Percentiles rank a stretch among this genome's conserved stretches.
Conservation (phyloP, 2,797 vertebrate species). For the Coluber constrictor region DNA sequence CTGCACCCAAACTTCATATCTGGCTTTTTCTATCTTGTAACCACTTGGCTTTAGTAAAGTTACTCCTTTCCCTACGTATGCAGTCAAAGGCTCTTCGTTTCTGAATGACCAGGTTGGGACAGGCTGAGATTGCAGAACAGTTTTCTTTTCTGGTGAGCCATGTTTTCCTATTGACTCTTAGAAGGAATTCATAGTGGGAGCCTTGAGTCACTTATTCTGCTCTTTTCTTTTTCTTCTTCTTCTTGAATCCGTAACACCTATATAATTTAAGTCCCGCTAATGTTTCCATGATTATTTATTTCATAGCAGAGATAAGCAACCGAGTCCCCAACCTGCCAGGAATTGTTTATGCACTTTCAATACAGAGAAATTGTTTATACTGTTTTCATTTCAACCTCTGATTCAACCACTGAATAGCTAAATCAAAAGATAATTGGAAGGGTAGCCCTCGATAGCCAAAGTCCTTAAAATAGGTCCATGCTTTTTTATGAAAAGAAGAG, state of each 20-base stretch:
- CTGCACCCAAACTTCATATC: neutral
- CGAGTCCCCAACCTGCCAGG: neutral
- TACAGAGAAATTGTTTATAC: neutral
- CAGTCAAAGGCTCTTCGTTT: neutral
- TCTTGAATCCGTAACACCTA: neutral
- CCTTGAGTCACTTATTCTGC: neutral
- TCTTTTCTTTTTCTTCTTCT: neutral
- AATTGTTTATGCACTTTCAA: conserved; percentile 1
- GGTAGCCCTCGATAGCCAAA: neutral
- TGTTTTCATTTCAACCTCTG: conserved; percentile 40
- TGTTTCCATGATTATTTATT: neutral
- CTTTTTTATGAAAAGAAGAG: neutral
- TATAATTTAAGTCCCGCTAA: neutral
- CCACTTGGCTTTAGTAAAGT: neutral
- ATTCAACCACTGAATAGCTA: neutral
- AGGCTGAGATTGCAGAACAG: neutral
- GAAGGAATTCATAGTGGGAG: neutral
- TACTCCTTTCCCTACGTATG: neutral
- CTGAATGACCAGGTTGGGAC: neutral
- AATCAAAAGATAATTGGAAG: conserved; percentile 43
- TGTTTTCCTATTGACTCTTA: neutral
- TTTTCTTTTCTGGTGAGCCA: neutral
- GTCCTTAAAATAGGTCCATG: neutral
- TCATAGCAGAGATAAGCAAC: neutral
- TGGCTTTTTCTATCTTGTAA: neutral